Conservation (phyloP, 1,140 invertebrate genomes). For the Halotydeus destructor region DNA sequence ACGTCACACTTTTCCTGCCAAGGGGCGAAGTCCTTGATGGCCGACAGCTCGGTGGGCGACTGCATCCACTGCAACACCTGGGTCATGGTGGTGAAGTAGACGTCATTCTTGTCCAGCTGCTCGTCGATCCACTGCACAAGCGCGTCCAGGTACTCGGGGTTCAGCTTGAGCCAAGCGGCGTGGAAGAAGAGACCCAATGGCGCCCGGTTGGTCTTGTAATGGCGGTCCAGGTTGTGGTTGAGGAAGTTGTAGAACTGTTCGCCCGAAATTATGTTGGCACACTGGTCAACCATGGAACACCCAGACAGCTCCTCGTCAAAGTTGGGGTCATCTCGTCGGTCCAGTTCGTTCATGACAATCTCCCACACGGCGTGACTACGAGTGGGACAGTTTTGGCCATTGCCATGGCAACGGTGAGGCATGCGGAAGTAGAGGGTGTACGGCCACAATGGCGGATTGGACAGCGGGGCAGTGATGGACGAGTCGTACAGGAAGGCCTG, state of each 20-base stretch:
- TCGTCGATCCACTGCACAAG: slow-evolving; percentile 90
- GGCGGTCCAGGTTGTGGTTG: slow-evolving; percentile 83
- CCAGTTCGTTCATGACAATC: slow-evolving; percentile 92
- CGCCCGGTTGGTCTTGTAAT: slow-evolving; percentile 80
- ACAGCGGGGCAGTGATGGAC: slow-evolving; percentile 74
- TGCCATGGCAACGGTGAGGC: slow-evolving; percentile 82
- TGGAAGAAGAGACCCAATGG: slow-evolving; percentile 86
- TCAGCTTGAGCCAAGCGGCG: slow-evolving; percentile 84
- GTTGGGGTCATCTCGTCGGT: slow-evolving; percentile 67
- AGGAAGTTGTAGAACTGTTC: slow-evolving; percentile 91
- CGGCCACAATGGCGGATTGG: slow-evolving; percentile 80
- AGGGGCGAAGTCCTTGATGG: slow-evolving; percentile 67
- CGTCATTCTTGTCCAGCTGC: slow-evolving; percentile 62
- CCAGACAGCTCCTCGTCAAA: slow-evolving; percentile 78
- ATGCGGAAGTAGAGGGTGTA: slow-evolving; percentile 95
- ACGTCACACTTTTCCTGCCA: slow-evolving; percentile 92
- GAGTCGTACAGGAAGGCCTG: slow-evolving; percentile 88
- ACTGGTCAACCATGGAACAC: slow-evolving; percentile 89
- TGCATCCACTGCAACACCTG: slow-evolving; percentile 96
- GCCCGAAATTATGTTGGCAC: slow-evolving; percentile 73
- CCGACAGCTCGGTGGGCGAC: slow-evolving; percentile 66
- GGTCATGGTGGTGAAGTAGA: slow-evolving; percentile 93
- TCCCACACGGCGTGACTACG: slow-evolving; percentile 79
- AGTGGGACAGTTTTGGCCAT: slow-evolving; percentile 68
- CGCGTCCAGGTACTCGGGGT: slow-evolving; percentile 73